Evolutionary conservation across 1,140 invertebrate species (phyloP), one percentile per base, ranked within the genome.

Genomic region (Sitobion miscanthi): DNA sequence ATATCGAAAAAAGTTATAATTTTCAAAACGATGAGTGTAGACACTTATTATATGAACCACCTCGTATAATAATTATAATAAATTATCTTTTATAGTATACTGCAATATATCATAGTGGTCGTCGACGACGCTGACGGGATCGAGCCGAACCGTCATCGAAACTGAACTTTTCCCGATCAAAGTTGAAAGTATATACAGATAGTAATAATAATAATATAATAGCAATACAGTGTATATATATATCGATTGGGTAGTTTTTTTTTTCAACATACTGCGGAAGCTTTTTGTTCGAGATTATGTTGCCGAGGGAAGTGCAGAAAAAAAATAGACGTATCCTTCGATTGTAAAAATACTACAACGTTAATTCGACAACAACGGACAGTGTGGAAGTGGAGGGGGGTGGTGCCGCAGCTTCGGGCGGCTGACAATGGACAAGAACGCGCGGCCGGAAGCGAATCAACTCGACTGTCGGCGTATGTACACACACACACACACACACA

Each of bases 401-500:
- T n/a, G 52, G 35, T 23, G 5, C 89, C 20, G 11, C 47, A 83
- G 62, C n/a, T 77, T 77, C 14, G 35, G 47, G 45, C 25, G n/a
- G 11, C 90, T 69, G 77, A 92, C 91, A 92, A 92, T 92, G 47
- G 77, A 83, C 90, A 42, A 91, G 90, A 82, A 91, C 77, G 35
- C 87, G 85, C 85, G 42, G 69, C 90, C 90, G 90, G 90, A 91
- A 82, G 30, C 77, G 77, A 91, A 91, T 91, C 90, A 91, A 91
- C 90, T 91, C 69, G 90, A 91, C 90, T 83, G 90, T 82, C 69
- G 62, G 57, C 25, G 14, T 30, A 9, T 42, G 38, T 47, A 38
- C 21, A 90, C 42, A 30, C 9, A 77, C 1, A 69, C 8, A 69
- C 11, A 14, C 30, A 14, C 3, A 62, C 57, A 62, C 62, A 69